Base-by-base conservation (phyloP, 2,797 vertebrate genomes). In the Danionella dracula region DNA sequence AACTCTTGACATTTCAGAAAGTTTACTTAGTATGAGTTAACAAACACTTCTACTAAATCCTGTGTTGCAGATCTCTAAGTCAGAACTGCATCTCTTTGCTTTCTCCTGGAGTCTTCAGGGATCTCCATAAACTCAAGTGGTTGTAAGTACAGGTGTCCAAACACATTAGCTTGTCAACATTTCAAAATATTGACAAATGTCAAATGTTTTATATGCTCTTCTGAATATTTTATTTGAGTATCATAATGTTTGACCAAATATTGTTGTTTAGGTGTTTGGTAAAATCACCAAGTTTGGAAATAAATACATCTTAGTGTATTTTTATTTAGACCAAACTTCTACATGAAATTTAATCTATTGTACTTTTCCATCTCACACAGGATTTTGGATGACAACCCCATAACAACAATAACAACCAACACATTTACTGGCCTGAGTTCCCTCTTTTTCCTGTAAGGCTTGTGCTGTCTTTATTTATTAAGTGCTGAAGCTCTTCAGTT, bases 341-440 rank as follows among this genome's bases (percentile, higher is more conserved):
- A 27, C 3, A 27, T 27, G 3, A 6, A 6, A 27, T 3, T 27
- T 3, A 27, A 27, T 27, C 23, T 6, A 27, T 27, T 6, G 6
- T 27, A 27, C 3, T 27, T 27, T 27, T 6, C 57, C 12, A 16
- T 27, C 16, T 2, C 27, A 5, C 13, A 12, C 70, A 86, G 83
- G 78, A 88, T 87, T 75, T 75, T 86, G 75, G 85, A 85, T 71
- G 78, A 86, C 62, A 90, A 88, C 59, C 80, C 78, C 35, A 79
- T 83, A 76, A 77, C 41, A 61, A 82, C 66, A 59, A 82, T 85
- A 72, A 83, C 83, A 51, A 76, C 75, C 63, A 76, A 67, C 57
- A 72, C 82, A 34, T 85, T 87, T 71, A 70, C 65, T 41, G 83
- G 81, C 46, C 69, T 88, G 23, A 74, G 71, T 44, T 85, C 78